These are phyloP conservation scores for Notiomystis cincta DNA, from an alignment of 2,113 vertebrate species.

Conservation along the genomic window DNA sequence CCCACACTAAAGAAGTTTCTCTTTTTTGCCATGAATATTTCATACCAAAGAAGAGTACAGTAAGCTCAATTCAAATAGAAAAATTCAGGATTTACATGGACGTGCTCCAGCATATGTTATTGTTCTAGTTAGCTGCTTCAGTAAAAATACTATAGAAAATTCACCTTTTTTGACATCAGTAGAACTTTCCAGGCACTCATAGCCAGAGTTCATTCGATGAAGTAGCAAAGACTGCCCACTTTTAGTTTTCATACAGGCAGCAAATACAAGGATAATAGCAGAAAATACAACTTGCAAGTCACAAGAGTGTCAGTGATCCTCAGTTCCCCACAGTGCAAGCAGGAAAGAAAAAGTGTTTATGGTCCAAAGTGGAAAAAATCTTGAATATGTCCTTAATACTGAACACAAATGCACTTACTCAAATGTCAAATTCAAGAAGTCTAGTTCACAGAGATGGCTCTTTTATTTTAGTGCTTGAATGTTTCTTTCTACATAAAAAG, in stretches of 20 bases:
- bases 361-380: background rate
- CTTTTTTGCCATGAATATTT: slow-evolving; percentile 51
- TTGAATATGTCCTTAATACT: background rate
- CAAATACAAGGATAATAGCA: background rate
- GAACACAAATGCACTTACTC: background rate
- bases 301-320: background rate
- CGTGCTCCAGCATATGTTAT: slow-evolving; percentile 14
- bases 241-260: background rate
- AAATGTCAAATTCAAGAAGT: background rate
- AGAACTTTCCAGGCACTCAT: background rate
- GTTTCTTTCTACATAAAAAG: background rate
- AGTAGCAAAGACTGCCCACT: background rate
- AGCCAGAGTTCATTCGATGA: background rate
- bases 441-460: background rate
- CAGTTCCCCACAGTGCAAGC: background rate
- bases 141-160: background rate
- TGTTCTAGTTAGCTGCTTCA: background rate
- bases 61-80: slow-evolving; percentile 45
- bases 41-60: background rate
- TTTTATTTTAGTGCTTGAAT: background rate
- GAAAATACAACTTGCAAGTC: background rate
- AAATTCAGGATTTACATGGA: slow-evolving; percentile 29
- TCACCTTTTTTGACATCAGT: background rate
- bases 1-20: background rate
- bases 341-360: background rate